A percentile compares a stretch with the other conserved stretches of the same genome.
These are phyloP conservation scores for Cinara cedri DNA, from an alignment of 2,888 invertebrate species.

Conservation along the genomic window DNA sequence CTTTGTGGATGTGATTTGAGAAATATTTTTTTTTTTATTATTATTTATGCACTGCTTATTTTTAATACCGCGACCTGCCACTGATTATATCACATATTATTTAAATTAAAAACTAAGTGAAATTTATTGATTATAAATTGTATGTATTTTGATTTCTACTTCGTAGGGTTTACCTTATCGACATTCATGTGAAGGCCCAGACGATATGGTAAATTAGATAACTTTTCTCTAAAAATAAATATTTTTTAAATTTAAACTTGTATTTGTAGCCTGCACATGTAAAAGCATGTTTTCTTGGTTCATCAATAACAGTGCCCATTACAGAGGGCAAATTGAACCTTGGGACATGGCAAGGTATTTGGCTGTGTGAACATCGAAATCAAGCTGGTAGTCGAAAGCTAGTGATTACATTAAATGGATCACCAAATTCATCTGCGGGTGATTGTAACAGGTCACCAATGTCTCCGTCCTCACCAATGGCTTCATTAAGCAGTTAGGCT, in stretches of 20 bases:
- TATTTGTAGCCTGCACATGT: conserved; percentile 89
- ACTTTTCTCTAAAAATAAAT: neutral
- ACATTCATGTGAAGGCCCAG: conserved; percentile 97
- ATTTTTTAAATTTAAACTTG: conserved; percentile 18
- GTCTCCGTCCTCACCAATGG: conserved; percentile 83
- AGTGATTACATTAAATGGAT: conserved; percentile 88
- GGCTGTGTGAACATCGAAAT: conserved; percentile 97
- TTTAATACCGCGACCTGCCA: too few species aligned
- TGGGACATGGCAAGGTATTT: conserved; percentile 97
- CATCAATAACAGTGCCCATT: conserved; percentile 93
- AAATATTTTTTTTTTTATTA: conserved; percentile 36
- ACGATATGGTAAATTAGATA: conserved; percentile 84
- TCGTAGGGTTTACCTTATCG: conserved; percentile 84
- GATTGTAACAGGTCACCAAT: conserved; percentile 75
- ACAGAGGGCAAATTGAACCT: conserved; percentile 93
- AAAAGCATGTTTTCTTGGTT: conserved; percentile 95
- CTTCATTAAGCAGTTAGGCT: conserved; percentile 86
- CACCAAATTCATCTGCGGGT: conserved; percentile 77
- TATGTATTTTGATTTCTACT: conserved; percentile 12
- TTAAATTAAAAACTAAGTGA: neutral
- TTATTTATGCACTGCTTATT: too few species aligned
- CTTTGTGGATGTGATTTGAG: neutral
- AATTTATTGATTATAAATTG: conserved; percentile 51
- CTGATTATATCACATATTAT: too few species aligned
- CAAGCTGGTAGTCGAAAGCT: conserved; percentile 91